phyloP scores from a whole-genome alignment of 2,113 vertebrate species.

The Enhydra lutris region DNA sequence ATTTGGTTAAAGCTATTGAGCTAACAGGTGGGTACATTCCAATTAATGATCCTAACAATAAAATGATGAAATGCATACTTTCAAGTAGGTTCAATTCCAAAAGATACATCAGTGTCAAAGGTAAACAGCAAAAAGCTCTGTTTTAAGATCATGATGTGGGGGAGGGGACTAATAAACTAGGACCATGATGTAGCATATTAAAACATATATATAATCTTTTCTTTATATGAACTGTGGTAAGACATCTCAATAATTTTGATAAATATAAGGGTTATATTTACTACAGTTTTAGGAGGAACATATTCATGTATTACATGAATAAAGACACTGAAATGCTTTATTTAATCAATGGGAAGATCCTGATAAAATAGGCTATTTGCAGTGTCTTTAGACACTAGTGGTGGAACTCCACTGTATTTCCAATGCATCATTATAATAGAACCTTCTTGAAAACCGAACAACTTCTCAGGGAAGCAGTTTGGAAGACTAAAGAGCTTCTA shows the following conservation, averaged over 20 bases:
- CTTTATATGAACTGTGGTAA: neutral
- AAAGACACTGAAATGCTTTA: neutral
- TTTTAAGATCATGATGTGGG: neutral
- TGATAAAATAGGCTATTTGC: neutral
- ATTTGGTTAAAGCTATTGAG: neutral
- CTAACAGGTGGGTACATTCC: neutral
- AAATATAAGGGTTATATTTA: neutral
- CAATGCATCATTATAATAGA: neutral
- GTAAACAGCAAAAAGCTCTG: neutral
- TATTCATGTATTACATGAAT: neutral
- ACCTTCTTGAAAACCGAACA: neutral
- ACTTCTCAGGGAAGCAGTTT: neutral
- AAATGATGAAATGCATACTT: neutral
- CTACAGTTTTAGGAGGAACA: neutral
- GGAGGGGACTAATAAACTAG: neutral
- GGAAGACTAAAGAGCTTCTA: neutral
- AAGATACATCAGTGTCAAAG: neutral
- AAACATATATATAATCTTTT: neutral
- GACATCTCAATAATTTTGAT: neutral
- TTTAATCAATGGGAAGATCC: neutral
- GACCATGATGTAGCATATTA: neutral
- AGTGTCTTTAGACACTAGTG: neutral
- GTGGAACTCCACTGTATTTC: neutral
- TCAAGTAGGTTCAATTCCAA: neutral
- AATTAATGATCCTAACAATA: neutral